Base-by-base conservation (phyloP, 1,140 invertebrate genomes). In the Pollicipes pollicipes region DNA sequence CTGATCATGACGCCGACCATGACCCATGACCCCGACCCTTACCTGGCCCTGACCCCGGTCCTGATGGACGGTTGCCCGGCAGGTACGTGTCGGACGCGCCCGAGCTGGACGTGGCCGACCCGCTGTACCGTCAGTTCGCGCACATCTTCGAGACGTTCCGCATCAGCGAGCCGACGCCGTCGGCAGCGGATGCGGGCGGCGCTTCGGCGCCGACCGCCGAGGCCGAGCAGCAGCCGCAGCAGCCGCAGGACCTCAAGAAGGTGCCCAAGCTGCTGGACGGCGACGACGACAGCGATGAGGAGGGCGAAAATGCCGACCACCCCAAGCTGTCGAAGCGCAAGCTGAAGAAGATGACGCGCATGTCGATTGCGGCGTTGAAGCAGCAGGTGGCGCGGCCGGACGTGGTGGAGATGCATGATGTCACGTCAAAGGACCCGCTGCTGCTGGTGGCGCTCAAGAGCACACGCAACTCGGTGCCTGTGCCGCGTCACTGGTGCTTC, bases 361-460 rank as follows among this genome's bases (percentile, higher is more conserved):
- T 98, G 29, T 95, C 90, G 75, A 93, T 98, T 8, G 95, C 96
- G 0, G 94, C 98, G 79, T 79, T 99, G 27, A 99, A 99, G 80
- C 95, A 97, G 64, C 64, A 66, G 69, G 83, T 97, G 0, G 85
- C 85, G 69, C 83, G 97, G 68, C 97, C 97, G 0, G 97, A 99
- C 83, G 93, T 99, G 24, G 97, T 99, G 1, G 97, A 99, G 83
- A 99, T 99, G 97, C 96, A 99, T 78, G 97, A 99, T 82, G 96
- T 99, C 0, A 99, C 97, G 0, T 95, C 97, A 0, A 83, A 91
- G 69, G 97, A 99, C 83, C 97, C 97, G 0, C 91, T 93, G 77
- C 82, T 99, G 10, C 82, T 99, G 3, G 93, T 99, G 8, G 90
- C 95, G 77, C 81, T 99, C 8, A 99, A 98, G 82, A 92, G 95